A percentile compares a stretch with the other conserved stretches of the same genome.
phyloP scores from a whole-genome alignment of 1,140 invertebrate genomes.

The Diorhabda elongata region DNA sequence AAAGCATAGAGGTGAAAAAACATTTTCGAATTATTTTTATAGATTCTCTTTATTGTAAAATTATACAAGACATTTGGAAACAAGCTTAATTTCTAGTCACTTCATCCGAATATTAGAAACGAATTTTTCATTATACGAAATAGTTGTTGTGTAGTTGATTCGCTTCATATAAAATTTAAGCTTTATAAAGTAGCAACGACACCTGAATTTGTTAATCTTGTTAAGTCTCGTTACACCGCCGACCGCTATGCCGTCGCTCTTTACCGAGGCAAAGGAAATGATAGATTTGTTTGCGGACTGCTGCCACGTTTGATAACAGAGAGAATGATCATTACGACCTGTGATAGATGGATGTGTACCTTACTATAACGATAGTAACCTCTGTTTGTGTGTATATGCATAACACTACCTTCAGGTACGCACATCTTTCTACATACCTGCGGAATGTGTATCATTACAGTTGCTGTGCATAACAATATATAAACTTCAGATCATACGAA shows the following conservation, averaged over 20 bases:
- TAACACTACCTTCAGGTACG: background rate
- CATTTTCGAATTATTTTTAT: no score
- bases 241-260: background rate
- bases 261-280: background rate
- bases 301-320: background rate
- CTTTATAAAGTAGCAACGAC: background rate
- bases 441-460: no score
- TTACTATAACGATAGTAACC: background rate
- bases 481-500: no score
- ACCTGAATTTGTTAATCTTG: background rate
- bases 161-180: no score
- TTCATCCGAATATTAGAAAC: no score
- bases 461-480: no score
- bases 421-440: background rate
- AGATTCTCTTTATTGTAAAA: no score
- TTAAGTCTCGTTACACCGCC: background rate
- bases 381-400: background rate
- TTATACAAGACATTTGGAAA: no score
- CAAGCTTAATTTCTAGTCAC: no score
- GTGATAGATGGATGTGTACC: slow-evolving; percentile 1
- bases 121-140: no score
- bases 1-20: no score
- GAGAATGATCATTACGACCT: background rate
- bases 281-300: slow-evolving; percentile 1
- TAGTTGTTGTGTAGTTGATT: no score